Percentiles rank a stretch among this genome's conserved stretches.
Conservation (phyloP, 2,113 vertebrate genomes). For the Trachemys scripta region DNA sequence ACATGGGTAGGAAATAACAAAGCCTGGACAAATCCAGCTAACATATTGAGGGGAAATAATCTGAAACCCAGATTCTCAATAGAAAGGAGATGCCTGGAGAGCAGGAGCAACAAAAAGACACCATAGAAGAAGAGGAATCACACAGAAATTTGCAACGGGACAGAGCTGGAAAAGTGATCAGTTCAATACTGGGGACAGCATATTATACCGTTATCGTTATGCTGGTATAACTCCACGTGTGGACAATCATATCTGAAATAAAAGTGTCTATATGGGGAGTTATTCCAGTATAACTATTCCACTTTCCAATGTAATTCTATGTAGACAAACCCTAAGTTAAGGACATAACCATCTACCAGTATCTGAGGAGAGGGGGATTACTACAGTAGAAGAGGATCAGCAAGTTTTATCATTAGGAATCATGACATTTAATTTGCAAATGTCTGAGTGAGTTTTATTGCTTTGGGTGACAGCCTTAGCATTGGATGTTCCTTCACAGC, state of each 20-base stretch:
- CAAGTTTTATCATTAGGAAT: conserved; percentile 52
- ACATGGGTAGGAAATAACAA: background rate
- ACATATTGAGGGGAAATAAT: background rate
- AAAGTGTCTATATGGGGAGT: background rate
- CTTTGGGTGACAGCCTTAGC: background rate
- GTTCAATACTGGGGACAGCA: background rate
- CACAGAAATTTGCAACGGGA: background rate
- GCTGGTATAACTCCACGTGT: background rate
- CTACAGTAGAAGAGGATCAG: conserved; percentile 59
- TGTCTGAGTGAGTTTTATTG: background rate
- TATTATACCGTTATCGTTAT: background rate
- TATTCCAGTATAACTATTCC: accelerated
- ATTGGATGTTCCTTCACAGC: background rate
- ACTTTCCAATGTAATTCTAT: background rate
- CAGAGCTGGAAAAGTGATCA: background rate
- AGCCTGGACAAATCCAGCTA: background rate
- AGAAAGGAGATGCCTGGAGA: background rate
- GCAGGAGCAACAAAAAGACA: background rate
- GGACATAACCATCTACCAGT: background rate
- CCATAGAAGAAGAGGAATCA: background rate
- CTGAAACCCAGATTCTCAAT: background rate
- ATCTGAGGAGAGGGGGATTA: conserved; percentile 15
- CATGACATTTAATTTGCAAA: conserved; percentile 46
- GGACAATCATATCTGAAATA: background rate
- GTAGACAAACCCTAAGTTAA: background rate